Evolutionary conservation across 2,888 invertebrate genomes (phyloP).

Genomic region (Ctena decussata): DNA sequence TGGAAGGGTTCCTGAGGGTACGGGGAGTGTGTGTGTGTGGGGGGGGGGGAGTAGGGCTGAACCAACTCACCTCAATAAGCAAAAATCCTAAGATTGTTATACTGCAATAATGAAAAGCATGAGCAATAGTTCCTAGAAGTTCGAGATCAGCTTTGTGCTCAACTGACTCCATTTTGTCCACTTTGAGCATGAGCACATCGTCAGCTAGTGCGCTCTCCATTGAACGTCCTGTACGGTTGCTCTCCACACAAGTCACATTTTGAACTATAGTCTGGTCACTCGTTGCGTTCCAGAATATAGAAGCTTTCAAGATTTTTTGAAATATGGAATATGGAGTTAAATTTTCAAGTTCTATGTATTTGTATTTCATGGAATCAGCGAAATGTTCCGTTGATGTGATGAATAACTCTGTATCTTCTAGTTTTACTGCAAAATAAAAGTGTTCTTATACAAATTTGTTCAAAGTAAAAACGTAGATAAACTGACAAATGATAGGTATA

Average conservation of each 20-base stretch:
- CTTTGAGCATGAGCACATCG: neutral
- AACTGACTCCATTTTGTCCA: neutral
- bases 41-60: too few relatives aligned
- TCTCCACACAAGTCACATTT: neutral
- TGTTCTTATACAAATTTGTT: too few relatives aligned
- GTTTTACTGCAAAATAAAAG: slow-evolving; percentile 67
- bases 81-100: slow-evolving; percentile 77
- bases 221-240: neutral
- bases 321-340: slow-evolving; percentile 61
- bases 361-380: slow-evolving; percentile 47
- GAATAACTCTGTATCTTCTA: slow-evolving; percentile 71
- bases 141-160: slow-evolving; percentile 30
- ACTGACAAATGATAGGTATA: too few relatives aligned
- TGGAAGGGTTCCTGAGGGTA: too few relatives aligned
- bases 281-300: slow-evolving; percentile 52
- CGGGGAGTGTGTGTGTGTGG: too few relatives aligned
- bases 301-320: slow-evolving; percentile 57
- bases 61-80: slow-evolving; percentile 77
- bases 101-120: slow-evolving; percentile 81
- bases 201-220: neutral
- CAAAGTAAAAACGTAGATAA: too few relatives aligned
- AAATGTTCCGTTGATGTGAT: slow-evolving; percentile 66
- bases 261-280: neutral
- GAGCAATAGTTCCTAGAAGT: slow-evolving; percentile 75
- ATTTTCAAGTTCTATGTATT: slow-evolving; percentile 47